These are phyloP conservation scores for Plutella xylostella DNA, from an alignment of 2,888 invertebrate species.

Conservation along the genomic window DNA sequence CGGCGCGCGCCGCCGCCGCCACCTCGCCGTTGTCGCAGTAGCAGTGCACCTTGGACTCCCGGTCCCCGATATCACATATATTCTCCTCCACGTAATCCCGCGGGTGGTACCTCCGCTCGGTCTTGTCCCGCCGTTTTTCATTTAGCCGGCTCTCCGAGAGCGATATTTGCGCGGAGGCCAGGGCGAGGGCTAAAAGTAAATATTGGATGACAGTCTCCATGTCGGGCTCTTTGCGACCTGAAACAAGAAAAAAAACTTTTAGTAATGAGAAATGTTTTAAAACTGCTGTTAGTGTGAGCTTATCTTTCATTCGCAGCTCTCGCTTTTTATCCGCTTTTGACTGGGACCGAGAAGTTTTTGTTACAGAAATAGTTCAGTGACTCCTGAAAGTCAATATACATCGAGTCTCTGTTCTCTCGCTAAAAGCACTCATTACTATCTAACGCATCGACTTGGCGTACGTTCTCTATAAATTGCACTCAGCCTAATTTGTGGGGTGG, in stretches of 20 bases:
- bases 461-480: conserved; percentile 29
- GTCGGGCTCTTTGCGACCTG: conserved; percentile 41
- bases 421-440: neutral
- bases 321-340: neutral
- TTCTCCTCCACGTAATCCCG: conserved; percentile 53
- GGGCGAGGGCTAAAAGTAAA: conserved; percentile 61
- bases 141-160: conserved; percentile 63
- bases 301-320: neutral
- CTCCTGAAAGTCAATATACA: neutral
- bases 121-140: conserved; percentile 67
- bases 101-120: conserved; percentile 50
- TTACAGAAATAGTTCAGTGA: neutral
- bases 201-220: conserved; percentile 62
- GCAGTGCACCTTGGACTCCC: conserved; percentile 59
- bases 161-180: conserved; percentile 66
- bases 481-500: conserved; percentile 37
- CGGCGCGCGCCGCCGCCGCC: conserved; percentile 74
- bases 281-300: neutral
- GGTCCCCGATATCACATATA: conserved; percentile 68
- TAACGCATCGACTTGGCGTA: conserved; percentile 10
- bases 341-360: neutral
- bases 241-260: conserved; percentile 36
- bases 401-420: neutral
- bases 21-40: conserved; percentile 58
- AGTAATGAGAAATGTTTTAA: neutral